Conservation (phyloP, 2,797 vertebrate species). For the Holocentrus rufus region DNA sequence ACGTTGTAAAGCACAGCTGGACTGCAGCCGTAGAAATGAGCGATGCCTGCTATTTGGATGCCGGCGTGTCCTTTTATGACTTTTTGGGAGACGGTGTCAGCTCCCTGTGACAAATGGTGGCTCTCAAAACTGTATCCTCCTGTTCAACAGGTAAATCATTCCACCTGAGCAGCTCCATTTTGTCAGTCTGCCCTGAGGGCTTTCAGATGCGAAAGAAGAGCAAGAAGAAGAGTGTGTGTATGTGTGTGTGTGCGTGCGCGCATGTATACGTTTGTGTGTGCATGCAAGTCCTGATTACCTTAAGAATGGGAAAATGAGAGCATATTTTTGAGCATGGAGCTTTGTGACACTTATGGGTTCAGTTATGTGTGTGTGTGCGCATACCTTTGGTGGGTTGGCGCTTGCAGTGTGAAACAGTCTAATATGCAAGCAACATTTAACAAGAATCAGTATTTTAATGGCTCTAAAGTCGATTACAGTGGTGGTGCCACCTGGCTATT, state of each 20-base stretch:
- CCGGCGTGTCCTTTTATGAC: constrained; percentile 62
- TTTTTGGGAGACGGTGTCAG: constrained; percentile 65
- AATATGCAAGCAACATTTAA: constrained; percentile 61
- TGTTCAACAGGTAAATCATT: constrained; percentile 74
- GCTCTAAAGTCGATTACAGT: constrained; percentile 57
- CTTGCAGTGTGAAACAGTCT: constrained; percentile 45
- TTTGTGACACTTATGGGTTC: constrained; percentile 36
- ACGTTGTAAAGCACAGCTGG: constrained; percentile 38
- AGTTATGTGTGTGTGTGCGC: constrained; percentile 31
- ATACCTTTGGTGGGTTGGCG: constrained; percentile 15
- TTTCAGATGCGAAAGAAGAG: constrained; percentile 30
- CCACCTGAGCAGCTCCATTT: constrained; percentile 66
- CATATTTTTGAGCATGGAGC: constrained; percentile 23
- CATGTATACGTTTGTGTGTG: constrained; percentile 23
- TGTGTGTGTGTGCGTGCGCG: not conserved
- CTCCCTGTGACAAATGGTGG: constrained; percentile 60
- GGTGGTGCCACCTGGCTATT: constrained; percentile 60
- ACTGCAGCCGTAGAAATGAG: constrained; percentile 57
- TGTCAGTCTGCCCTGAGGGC: constrained; percentile 48
- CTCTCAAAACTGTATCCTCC: constrained; percentile 60
- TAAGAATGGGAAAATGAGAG: constrained; percentile 34
- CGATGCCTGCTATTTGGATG: constrained; percentile 55
- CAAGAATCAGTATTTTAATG: constrained; percentile 61
- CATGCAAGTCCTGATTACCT: constrained; percentile 37
- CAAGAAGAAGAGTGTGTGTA: constrained; percentile 16